These are phyloP conservation scores for Rhinoptilus africanus DNA, from an alignment of 2,113 vertebrate species.

Conservation along the genomic window DNA sequence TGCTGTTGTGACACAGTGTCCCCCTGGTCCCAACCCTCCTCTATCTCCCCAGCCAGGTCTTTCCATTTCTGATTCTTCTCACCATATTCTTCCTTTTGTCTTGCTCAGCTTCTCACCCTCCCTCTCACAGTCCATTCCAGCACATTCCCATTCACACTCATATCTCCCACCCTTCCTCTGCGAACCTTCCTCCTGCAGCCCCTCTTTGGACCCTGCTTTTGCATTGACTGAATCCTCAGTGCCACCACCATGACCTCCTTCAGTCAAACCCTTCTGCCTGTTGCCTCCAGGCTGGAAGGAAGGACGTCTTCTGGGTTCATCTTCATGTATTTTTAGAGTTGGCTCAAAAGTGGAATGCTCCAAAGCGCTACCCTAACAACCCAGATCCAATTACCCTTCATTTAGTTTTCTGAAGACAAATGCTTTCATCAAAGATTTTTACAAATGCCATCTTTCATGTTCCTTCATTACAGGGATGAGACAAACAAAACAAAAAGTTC, in stretches of 20 bases:
- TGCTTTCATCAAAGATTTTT: neutral
- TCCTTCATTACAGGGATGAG: neutral
- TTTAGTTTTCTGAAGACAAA: neutral
- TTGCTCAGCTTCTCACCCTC: neutral
- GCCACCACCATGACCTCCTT: neutral
- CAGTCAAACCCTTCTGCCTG: neutral
- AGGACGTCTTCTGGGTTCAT: neutral
- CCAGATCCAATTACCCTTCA: neutral
- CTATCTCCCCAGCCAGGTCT: neutral
- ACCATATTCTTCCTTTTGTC: neutral
- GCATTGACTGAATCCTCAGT: neutral
- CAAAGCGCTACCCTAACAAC: neutral
- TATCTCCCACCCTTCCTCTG: neutral
- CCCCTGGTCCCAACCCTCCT: accelerated
- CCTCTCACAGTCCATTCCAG: neutral
- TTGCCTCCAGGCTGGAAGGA: neutral
- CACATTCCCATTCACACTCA: neutral
- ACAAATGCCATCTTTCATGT: neutral
- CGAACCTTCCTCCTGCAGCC: no score
- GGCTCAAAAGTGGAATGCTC: neutral
- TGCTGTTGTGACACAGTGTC: neutral
- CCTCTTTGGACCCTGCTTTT: neutral
- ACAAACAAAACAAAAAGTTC: neutral
- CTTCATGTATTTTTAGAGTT: neutral
- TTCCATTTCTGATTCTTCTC: neutral